Evolutionary conservation across 1,140 invertebrate genomes (phyloP).

Genomic region (Drosophila funebris): DNA sequence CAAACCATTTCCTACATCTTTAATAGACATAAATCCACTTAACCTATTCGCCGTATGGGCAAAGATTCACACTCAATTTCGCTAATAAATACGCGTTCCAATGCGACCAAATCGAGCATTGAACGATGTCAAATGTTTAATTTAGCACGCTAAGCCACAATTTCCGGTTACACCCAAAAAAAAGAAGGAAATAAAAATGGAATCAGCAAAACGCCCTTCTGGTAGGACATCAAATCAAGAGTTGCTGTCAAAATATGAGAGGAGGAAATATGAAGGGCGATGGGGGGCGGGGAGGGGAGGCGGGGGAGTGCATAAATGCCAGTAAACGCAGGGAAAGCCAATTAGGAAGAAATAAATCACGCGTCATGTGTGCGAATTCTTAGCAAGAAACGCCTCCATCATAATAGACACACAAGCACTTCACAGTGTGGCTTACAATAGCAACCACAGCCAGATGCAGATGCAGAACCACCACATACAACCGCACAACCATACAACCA

Average conservation of each 20-base stretch:
- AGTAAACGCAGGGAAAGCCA: slow-evolving; percentile 73
- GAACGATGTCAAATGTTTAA: slow-evolving; percentile 59
- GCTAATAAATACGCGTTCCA: slow-evolving; percentile 64
- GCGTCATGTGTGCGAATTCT: slow-evolving; percentile 61
- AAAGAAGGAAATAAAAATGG: slow-evolving; percentile 19
- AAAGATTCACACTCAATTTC: slow-evolving; percentile 63
- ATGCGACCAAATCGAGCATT: slow-evolving; percentile 44
- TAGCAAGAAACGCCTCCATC: slow-evolving; percentile 12
- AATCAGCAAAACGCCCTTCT: slow-evolving; percentile 38
- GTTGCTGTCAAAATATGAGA: slow-evolving; percentile 77
- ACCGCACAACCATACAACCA: background rate
- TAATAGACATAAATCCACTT: slow-evolving; percentile 52
- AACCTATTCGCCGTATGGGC: slow-evolving; percentile 8
- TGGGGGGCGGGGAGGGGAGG: background rate
- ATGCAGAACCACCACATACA: background rate
- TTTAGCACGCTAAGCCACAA: slow-evolving; percentile 68
- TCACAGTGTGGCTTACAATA: slow-evolving; percentile 17
- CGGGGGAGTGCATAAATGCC: slow-evolving; percentile 51
- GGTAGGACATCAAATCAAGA: slow-evolving; percentile 67
- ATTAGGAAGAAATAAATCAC: slow-evolving; percentile 77
- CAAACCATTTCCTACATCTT: background rate
- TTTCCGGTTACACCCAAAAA: slow-evolving; percentile 70
- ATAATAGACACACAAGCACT: slow-evolving; percentile 32
- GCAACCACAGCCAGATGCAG: slow-evolving; percentile 23
- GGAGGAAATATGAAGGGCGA: slow-evolving; percentile 23